Conservation (phyloP, 2,113 vertebrate species). For the Nyctibius bracteatus region DNA sequence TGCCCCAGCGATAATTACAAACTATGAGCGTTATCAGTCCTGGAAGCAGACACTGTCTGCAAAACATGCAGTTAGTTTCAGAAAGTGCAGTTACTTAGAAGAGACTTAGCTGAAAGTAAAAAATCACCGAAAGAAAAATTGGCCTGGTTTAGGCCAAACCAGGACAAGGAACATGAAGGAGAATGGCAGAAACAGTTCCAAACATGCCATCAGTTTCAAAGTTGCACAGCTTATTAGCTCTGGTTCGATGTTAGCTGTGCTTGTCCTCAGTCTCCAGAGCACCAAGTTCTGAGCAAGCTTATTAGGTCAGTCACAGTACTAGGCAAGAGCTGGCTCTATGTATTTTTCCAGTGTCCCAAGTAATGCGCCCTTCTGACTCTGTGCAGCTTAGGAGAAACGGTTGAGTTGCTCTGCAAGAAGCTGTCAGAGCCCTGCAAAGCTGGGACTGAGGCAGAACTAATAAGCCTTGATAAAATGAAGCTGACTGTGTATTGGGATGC, state of each 20-base stretch:
- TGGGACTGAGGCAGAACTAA: background rate
- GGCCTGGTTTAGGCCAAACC: too few species aligned
- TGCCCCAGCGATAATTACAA: too few species aligned
- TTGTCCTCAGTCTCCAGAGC: background rate
- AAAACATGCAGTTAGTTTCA: too few species aligned
- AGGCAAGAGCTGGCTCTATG: background rate
- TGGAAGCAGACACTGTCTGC: too few species aligned
- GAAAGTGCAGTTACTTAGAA: too few species aligned
- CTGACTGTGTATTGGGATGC: background rate
- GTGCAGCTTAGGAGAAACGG: background rate
- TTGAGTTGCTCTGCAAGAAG: background rate
- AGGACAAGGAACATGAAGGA: background rate
- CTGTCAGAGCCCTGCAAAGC: background rate
- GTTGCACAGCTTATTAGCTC: background rate
- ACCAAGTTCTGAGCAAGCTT: background rate
- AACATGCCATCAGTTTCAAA: background rate
- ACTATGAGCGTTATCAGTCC: too few species aligned
- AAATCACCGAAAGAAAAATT: too few species aligned
- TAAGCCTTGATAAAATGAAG: background rate
- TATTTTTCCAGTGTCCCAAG: background rate
- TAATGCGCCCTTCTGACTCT: background rate
- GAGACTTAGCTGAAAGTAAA: too few species aligned
- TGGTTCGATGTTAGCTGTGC: background rate
- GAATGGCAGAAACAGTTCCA: background rate
- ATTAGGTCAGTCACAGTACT: background rate